Evolutionary conservation across 2,797 vertebrate genomes (phyloP).

Genomic region (Thunnus albacares): DNA sequence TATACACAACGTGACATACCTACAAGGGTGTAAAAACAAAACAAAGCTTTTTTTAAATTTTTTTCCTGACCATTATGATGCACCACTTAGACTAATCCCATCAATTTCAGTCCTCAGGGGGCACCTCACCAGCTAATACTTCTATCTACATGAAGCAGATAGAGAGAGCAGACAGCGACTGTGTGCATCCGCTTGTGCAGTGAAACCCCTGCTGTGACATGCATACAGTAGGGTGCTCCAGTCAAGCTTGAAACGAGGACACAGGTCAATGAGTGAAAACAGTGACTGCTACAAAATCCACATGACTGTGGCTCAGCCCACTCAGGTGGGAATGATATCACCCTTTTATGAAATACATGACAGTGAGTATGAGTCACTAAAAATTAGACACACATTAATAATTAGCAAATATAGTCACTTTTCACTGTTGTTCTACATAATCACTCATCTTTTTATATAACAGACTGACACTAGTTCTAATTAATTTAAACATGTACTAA

Average conservation of each 20-base stretch:
- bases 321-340: background rate
- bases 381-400: slow-evolving; percentile 4
- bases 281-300: slow-evolving; percentile 47
- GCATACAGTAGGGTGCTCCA: slow-evolving; percentile 25
- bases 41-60: background rate
- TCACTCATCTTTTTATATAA: too few relatives aligned
- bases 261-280: slow-evolving; percentile 43
- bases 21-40: background rate
- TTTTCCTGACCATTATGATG: background rate
- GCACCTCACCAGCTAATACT: slow-evolving; percentile 46
- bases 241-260: slow-evolving; percentile 51
- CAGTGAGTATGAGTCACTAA: background rate
- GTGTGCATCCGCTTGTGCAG: slow-evolving; percentile 21
- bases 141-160: slow-evolving; percentile 64
- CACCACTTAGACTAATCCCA: background rate
- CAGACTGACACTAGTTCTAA: too few relatives aligned
- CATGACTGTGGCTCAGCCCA: slow-evolving; percentile 17
- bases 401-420: slow-evolving; percentile 9
- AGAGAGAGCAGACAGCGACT: slow-evolving; percentile 8
- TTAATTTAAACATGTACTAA: too few relatives aligned
- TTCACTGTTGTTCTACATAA: background rate
- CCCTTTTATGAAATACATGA: background rate
- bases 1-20: background rate
- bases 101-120: slow-evolving; percentile 19
- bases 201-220: slow-evolving; percentile 41